Conservation (phyloP, 2,113 vertebrate species). For the Brachypodius melanocephalos region DNA sequence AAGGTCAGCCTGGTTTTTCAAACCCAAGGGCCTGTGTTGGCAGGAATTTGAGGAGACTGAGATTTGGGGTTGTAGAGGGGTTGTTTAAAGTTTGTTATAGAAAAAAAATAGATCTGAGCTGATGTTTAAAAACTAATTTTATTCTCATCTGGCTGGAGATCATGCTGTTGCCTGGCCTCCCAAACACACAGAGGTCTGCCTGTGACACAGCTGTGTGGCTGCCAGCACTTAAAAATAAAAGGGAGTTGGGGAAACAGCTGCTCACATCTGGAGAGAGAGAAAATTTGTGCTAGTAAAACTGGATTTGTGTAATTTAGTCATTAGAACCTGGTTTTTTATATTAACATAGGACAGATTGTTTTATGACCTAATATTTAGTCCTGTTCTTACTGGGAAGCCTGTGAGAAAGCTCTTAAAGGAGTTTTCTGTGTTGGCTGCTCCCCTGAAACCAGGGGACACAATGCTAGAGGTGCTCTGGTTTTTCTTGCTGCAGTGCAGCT, state of each 20-base stretch:
- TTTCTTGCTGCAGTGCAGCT: neutral
- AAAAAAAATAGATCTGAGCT: neutral
- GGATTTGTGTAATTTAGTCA: neutral
- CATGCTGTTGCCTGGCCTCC: neutral
- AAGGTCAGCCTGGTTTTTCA: neutral
- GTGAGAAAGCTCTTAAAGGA: neutral
- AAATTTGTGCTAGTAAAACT: neutral
- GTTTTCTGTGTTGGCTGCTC: neutral
- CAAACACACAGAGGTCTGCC: neutral
- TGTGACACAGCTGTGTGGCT: neutral
- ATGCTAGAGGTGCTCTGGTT: neutral
- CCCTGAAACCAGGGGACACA: neutral
- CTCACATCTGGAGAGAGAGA: neutral
- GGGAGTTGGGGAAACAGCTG: conserved; percentile 8
- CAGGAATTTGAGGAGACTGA: neutral
- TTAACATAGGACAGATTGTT: neutral
- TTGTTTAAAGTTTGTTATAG: neutral
- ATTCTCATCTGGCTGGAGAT: neutral
- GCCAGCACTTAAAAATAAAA: neutral
- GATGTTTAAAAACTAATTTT: neutral
- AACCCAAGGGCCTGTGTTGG: neutral
- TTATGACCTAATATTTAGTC: neutral
- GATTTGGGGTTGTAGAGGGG: neutral
- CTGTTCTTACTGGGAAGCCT: neutral
- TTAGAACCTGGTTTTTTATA: neutral